Evolutionary conservation across 2,888 invertebrate species (phyloP), one percentile per base, ranked within the genome.

Genomic region (Gymnocheta viridis): DNA sequence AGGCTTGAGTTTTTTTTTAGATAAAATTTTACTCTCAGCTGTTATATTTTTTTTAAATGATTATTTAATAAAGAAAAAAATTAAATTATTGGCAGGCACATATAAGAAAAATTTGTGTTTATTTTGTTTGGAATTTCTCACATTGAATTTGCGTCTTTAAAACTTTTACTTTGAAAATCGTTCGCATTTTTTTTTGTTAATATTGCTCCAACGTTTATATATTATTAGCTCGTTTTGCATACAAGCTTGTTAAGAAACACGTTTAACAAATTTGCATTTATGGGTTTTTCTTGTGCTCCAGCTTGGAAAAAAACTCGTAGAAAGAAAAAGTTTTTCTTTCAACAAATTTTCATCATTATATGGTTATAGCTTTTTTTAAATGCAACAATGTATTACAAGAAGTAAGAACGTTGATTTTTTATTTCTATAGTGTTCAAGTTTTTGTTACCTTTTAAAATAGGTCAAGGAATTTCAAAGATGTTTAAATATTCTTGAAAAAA

Each of bases 251-350:
- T 70, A 54, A 44, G 32, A 64, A 77, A 62, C 78, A 79, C 78
- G 62, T 70, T 79, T 54, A 70, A 54, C 62, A 79, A 70, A 79
- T 79, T 79, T 79, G 54, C 70, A 79, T 79, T 79, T 35, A 38
- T 32, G 49, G 14, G 17, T 47, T 69, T 60, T 70, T 47, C 19
- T 22, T 54, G 32, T 29, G 10, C 49, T 58, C 9, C 14, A 41
- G 38, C 41, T n/a, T 32, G 32, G 17, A n/a, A 29, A 69, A 24
- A 49, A 64, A n/a, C n/a, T 41, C 7, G 12, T 32, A 38, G 41
- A 66, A 76, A 76, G 64, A 1, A 77, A 78, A 78, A 79, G 32
- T 79, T 78, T 70, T 78, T 62, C 78, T 58, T 72, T 35, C 7
- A 54, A 79, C 44, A 79, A 62, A 69, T 79, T 62, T 79, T 54